Evolutionary conservation across 2,797 vertebrate species (phyloP).

Genomic region (Ficedula albicollis): DNA sequence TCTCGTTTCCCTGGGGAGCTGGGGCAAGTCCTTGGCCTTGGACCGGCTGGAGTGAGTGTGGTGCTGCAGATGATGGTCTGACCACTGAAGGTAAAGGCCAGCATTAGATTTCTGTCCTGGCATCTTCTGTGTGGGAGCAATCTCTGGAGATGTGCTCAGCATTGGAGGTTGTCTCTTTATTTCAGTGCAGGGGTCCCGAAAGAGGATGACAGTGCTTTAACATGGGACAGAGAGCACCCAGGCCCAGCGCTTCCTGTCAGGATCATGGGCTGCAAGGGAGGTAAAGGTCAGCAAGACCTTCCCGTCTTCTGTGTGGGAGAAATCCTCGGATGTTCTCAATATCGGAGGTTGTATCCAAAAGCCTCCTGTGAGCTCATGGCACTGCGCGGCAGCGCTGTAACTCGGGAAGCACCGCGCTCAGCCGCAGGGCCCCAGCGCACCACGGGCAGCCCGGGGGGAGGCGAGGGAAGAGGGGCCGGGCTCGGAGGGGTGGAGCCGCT

Average conservation of each 20-base stretch:
- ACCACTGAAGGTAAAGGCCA: neutral
- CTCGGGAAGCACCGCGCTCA: accelerated
- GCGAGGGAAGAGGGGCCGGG: neutral
- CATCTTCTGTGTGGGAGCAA: neutral
- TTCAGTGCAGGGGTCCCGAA: neutral
- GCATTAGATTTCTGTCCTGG: neutral
- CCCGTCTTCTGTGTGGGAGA: neutral
- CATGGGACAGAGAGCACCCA: neutral
- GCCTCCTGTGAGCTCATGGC: neutral
- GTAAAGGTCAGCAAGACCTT: neutral
- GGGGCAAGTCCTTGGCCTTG: neutral
- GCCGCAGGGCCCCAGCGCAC: accelerated
- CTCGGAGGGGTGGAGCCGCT: neutral
- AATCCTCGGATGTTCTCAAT: neutral
- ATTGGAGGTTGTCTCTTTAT: neutral
- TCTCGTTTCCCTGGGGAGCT: neutral
- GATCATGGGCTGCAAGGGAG: neutral
- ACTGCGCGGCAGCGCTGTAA: accelerated
- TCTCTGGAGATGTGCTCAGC: neutral
- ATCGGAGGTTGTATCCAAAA: too few species aligned
- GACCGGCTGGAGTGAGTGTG: accelerated
- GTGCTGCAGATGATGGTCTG: neutral
- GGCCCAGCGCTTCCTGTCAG: neutral
- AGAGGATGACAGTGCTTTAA: too few species aligned
- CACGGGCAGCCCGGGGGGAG: accelerated